Conservation (phyloP, 2,888 invertebrate genomes). For the Alloscopus bannaensis region DNA sequence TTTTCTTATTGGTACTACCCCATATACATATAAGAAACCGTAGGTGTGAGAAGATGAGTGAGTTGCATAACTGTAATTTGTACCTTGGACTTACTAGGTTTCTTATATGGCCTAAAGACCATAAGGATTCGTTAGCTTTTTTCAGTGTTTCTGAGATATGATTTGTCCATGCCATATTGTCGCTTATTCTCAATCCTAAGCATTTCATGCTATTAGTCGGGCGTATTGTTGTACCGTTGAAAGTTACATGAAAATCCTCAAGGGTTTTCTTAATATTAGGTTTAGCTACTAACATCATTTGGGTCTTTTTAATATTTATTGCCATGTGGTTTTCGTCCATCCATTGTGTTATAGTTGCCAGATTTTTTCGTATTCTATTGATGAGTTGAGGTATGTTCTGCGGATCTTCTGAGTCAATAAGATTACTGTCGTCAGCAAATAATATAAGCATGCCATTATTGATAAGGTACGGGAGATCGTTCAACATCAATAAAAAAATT, state of each 20-base stretch:
- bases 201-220: neutral
- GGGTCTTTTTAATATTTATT: conserved; percentile 41
- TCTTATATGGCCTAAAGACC: neutral
- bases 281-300: conserved; percentile 42
- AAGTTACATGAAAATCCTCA: neutral
- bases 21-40: neutral
- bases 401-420: conserved; percentile 11
- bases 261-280: conserved; percentile 10
- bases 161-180: conserved; percentile 14
- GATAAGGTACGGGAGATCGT: conserved; percentile 21
- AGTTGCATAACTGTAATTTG: neutral
- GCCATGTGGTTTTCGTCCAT: conserved; percentile 44
- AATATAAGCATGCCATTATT: conserved; percentile 3
- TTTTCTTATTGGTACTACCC: conserved; percentile 11
- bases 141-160: neutral
- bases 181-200: conserved; percentile 3
- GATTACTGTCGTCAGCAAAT: conserved; percentile 41
- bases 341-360: conserved; percentile 27
- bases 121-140: neutral
- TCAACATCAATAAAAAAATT: conserved; percentile 34
- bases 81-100: neutral
- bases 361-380: neutral
- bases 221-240: neutral
- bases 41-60: neutral
- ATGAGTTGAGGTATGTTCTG: conserved; percentile 1